Base-by-base conservation (phyloP, 2,113 vertebrate genomes). In the Cochlearius cochlearius region DNA sequence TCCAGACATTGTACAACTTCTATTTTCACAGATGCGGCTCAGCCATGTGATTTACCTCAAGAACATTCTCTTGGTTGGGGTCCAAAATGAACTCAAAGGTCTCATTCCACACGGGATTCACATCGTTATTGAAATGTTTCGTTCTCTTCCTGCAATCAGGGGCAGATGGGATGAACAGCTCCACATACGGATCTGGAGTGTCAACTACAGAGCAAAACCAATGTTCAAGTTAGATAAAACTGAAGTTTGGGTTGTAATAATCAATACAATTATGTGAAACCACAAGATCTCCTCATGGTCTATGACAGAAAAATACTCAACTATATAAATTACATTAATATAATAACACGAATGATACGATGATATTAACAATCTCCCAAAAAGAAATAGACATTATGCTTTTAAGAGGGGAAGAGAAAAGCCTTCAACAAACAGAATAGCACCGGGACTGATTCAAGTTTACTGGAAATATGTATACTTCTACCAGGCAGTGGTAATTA, bases 131-230 rank as follows among this genome's bases (percentile, higher is more conserved):
- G 92, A 99, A 98, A 83, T 99, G 98, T 30, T 98, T 98, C 3
- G 99, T 99, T 96, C 98, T 98, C 94, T 99, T 99, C 86, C 99
- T 98, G 98, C 99, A 99, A 72, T 99, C 99, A 1, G 99, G 99
- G 45, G 99, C 98, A 0, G 99, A 98, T 5, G 99, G 98, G 90
- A 99, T 99, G 98, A 99, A 99, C 76, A 99, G 97, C 90, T 99
- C 99, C 97, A 99, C 99, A 2, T 99, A 99, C 3, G 99, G 99
- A 90, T 99, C 99, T 45, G 99, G 99, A 41, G 99, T 99, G 95
- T 99, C 99, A 95, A 99, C 99, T 99, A 82, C 41, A 75, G 29
- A 59, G 69, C 87, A 52, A 82, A 96, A 79, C 15, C 76, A 3
- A 71, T 1, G 9, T 11, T 56, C 56, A 43, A 53, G 56, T 55